Evolutionary conservation across 2,888 invertebrate species (phyloP).

Genomic region (Margaritifera margaritifera): DNA sequence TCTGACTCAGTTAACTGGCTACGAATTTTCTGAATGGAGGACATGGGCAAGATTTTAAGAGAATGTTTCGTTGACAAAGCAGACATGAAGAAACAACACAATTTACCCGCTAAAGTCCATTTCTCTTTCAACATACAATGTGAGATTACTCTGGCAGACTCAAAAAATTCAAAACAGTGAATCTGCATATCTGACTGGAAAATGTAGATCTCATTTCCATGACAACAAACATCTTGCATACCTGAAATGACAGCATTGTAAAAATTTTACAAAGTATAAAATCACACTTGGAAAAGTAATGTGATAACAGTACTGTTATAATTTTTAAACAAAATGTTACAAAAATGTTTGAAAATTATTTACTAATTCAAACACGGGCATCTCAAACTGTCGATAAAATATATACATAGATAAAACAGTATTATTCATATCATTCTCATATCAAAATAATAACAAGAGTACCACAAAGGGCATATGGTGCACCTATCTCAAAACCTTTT

Average conservation of each 20-base stretch:
- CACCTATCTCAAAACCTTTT: no score
- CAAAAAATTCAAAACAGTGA: conserved; percentile 46
- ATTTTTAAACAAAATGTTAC: no score
- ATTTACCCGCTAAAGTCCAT: conserved; percentile 31
- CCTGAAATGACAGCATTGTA: conserved; percentile 31
- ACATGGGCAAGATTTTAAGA: conserved; percentile 23
- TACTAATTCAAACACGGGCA: not conserved
- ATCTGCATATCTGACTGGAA: conserved; percentile 46
- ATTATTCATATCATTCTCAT: no score
- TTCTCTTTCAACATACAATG: conserved; percentile 29
- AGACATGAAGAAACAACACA: conserved; percentile 32
- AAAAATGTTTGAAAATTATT: not conserved
- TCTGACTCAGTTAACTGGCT: conserved; percentile 18
- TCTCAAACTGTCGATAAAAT: not conserved
- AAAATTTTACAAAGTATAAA: not conserved
- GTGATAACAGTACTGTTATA: no score
- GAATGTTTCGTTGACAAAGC: conserved; percentile 28
- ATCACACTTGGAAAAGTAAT: no score
- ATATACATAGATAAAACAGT: no score
- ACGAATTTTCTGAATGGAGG: conserved; percentile 22
- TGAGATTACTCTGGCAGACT: conserved; percentile 34
- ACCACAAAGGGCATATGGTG: no score
- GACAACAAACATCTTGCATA: conserved; percentile 40
- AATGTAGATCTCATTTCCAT: conserved; percentile 50
- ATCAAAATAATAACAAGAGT: no score